phyloP scores from a whole-genome alignment of 2,888 invertebrate species.

The Mesochorus sp. region DNA sequence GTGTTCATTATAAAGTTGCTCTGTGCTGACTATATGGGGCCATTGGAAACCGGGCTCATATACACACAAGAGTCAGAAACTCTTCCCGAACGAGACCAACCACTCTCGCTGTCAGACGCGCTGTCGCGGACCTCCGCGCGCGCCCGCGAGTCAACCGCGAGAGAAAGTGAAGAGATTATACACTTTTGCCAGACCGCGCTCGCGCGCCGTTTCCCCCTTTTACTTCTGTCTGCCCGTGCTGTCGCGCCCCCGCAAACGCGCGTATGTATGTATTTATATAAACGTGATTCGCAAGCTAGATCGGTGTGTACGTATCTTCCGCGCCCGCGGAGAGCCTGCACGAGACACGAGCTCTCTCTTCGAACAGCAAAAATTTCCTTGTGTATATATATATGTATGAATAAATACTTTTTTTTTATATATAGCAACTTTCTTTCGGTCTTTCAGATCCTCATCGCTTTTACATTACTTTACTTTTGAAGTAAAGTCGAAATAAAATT shows the following conservation, averaged over 20 bases:
- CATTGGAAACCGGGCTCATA: conserved; percentile 49
- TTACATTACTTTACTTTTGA: not conserved
- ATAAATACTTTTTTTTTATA: not conserved
- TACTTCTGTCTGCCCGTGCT: conserved; percentile 10
- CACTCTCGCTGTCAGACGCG: conserved; percentile 73
- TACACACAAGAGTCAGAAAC: conserved; percentile 1
- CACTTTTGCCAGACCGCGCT: conserved; percentile 51
- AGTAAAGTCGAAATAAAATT: no score
- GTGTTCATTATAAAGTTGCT: conserved; percentile 11
- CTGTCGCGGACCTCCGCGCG: conserved; percentile 45
- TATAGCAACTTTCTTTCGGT: conserved; percentile 20
- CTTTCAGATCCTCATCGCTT: conserved; percentile 2
- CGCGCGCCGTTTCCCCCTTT: no score
- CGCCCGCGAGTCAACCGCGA: conserved; percentile 30
- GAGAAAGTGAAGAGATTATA: conserved; percentile 67
- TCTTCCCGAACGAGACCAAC: conserved; percentile 61
- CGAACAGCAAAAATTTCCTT: conserved; percentile 1
- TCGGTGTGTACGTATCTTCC: not conserved
- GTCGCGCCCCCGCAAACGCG: conserved; percentile 41
- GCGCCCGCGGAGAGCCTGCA: no score
- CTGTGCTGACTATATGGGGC: conserved; percentile 9
- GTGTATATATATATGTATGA: no score
- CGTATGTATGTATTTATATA: not conserved
- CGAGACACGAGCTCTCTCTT: not conserved
- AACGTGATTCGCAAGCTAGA: not conserved